These are phyloP conservation scores for Distichodus sexfasciatus DNA, from an alignment of 2,797 vertebrate species.

Conservation along the genomic window DNA sequence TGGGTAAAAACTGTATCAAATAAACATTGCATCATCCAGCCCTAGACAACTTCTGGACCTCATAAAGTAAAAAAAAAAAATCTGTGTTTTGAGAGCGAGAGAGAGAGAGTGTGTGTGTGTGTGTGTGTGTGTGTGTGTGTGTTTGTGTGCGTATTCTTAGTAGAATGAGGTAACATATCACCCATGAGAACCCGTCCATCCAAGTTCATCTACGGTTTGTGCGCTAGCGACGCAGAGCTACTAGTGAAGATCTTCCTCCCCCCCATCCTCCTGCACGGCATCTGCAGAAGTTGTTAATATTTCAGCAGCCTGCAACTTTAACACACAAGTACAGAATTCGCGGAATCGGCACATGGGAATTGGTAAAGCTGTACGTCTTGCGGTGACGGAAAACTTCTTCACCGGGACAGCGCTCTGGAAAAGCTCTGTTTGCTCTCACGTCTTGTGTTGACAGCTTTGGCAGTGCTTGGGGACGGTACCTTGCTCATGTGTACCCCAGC, in stretches of 20 bases:
- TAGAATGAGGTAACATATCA: background rate
- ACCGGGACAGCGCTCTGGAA: no score
- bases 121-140: background rate
- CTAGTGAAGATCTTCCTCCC: background rate
- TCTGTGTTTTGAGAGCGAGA: background rate
- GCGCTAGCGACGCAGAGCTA: background rate
- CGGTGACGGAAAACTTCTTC: no score
- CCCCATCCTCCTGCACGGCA: conserved; percentile 54
- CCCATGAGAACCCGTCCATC: conserved; percentile 2
- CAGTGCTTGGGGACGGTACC: no score
- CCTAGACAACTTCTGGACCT: no score
- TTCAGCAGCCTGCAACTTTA: conserved; percentile 72
- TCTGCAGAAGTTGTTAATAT: conserved; percentile 70
- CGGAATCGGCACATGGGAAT: conserved; percentile 60
- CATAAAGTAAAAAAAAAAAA: no score
- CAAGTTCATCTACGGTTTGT: conserved; percentile 15
- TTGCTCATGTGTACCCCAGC: no score
- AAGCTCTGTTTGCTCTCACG: no score
- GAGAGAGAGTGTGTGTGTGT: background rate
- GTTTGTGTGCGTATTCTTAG: background rate
- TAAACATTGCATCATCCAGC: no score
- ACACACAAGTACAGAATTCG: conserved; percentile 61
- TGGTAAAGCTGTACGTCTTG: no score
- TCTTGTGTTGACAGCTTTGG: no score
- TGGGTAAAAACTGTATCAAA: no score